Conservation (phyloP, 2,113 vertebrate species). For the Pelecanus crispus region DNA sequence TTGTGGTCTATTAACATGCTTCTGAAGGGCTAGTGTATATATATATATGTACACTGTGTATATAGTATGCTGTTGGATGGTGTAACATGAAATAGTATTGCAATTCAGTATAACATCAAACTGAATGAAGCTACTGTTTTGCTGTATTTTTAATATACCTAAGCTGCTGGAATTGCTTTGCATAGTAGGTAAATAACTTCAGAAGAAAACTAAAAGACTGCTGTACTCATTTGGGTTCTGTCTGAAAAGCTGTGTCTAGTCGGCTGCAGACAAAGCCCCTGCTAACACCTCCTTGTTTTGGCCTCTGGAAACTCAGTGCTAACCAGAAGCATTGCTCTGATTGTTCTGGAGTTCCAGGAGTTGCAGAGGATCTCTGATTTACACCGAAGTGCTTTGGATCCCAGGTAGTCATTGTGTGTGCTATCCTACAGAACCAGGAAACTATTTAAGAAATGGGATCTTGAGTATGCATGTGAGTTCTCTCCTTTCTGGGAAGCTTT, state of each 20-base stretch:
- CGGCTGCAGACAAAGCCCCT: neutral
- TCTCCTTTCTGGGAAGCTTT: neutral
- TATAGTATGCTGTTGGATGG: neutral
- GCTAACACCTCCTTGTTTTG: neutral
- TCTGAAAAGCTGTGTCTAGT: neutral
- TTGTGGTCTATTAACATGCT: neutral
- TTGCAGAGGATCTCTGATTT: neutral
- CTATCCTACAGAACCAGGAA: neutral
- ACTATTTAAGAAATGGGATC: neutral
- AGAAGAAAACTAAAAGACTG: neutral
- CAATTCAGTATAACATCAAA: neutral
- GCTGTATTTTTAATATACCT: neutral
- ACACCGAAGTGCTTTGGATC: neutral
- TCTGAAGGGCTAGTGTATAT: neutral
- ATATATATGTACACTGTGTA: neutral
- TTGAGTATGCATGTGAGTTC: neutral
- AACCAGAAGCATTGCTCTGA: neutral
- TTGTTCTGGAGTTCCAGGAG: neutral
- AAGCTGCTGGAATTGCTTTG: neutral
- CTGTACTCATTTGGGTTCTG: neutral
- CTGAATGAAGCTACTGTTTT: conserved; percentile 34
- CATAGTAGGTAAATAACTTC: neutral
- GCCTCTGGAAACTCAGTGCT: neutral
- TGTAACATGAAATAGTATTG: neutral
- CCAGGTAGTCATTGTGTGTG: neutral